A percentile compares a stretch with the other conserved stretches of the same genome.
These are phyloP conservation scores for Dryobota labecula DNA, from an alignment of 2,888 invertebrate species.

Conservation along the genomic window DNA sequence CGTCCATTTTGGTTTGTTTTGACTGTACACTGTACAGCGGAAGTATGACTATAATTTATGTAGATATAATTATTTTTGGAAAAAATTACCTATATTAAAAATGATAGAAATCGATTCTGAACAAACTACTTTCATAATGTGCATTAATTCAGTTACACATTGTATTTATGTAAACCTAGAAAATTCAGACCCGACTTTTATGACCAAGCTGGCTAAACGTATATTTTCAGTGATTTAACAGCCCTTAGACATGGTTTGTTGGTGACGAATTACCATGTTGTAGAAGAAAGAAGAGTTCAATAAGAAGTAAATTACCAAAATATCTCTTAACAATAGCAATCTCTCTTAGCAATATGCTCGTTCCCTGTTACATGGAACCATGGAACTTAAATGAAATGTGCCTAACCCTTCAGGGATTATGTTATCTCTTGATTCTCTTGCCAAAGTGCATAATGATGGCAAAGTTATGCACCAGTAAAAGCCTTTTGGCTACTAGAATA, in stretches of 20 bases:
- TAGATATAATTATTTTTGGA: no score
- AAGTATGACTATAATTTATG: no score
- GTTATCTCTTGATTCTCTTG: background rate
- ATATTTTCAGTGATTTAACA: conserved; percentile 69
- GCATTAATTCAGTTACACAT: no score
- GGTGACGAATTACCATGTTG: background rate
- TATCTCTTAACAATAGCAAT: background rate
- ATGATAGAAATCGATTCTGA: no score
- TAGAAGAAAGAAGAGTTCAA: background rate
- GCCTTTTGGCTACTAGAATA: no score
- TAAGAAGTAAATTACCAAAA: background rate
- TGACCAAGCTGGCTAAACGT: conserved; percentile 86
- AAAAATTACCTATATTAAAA: no score
- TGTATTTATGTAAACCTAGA: conserved; percentile 1
- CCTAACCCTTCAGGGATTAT: background rate
- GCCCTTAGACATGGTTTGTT: conserved; percentile 72
- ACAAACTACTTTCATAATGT: no score
- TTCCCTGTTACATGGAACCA: background rate
- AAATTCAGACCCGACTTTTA: conserved; percentile 77
- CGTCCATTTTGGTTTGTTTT: no score
- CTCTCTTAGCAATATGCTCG: background rate
- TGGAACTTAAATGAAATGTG: no score
- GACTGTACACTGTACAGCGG: no score
- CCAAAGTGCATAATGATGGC: background rate
- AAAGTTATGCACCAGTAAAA: background rate